phyloP scores from a whole-genome alignment of 2,888 invertebrate genomes.

The Aethes cnicana region DNA sequence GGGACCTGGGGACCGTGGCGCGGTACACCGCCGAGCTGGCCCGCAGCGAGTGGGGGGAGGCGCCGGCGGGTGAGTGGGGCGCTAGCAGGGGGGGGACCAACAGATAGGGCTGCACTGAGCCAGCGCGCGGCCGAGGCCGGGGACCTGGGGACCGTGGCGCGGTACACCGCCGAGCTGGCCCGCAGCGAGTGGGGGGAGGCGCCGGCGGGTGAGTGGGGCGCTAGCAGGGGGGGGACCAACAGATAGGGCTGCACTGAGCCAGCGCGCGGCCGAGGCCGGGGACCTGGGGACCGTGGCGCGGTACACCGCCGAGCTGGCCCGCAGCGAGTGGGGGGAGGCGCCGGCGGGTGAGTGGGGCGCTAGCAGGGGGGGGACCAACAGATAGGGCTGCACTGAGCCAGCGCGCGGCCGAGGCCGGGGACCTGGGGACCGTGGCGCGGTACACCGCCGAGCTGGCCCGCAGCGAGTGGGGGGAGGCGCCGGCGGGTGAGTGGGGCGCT shows the following conservation, averaged over 20 bases:
- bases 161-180: slow-evolving; percentile 53
- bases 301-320: slow-evolving; percentile 53
- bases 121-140: too few species aligned
- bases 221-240: slow-evolving; percentile 59
- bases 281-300: slow-evolving; percentile 53
- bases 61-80: slow-evolving; percentile 41
- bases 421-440: slow-evolving; percentile 50
- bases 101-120: slow-evolving; percentile 53
- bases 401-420: too few species aligned
- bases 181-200: slow-evolving; percentile 44
- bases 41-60: slow-evolving; percentile 45
- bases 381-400: slow-evolving; percentile 51
- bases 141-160: slow-evolving; percentile 52
- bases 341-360: slow-evolving; percentile 44
- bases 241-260: slow-evolving; percentile 52
- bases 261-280: too few species aligned
- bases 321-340: slow-evolving; percentile 44
- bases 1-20: slow-evolving; percentile 52
- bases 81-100: slow-evolving; percentile 59
- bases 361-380: slow-evolving; percentile 61
- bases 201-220: slow-evolving; percentile 44
- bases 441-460: slow-evolving; percentile 54
- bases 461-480: slow-evolving; percentile 43
- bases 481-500: slow-evolving; percentile 45
- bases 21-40: slow-evolving; percentile 54